Evolutionary conservation across 2,797 vertebrate genomes (phyloP).

Genomic region (Erethizon dorsatum): DNA sequence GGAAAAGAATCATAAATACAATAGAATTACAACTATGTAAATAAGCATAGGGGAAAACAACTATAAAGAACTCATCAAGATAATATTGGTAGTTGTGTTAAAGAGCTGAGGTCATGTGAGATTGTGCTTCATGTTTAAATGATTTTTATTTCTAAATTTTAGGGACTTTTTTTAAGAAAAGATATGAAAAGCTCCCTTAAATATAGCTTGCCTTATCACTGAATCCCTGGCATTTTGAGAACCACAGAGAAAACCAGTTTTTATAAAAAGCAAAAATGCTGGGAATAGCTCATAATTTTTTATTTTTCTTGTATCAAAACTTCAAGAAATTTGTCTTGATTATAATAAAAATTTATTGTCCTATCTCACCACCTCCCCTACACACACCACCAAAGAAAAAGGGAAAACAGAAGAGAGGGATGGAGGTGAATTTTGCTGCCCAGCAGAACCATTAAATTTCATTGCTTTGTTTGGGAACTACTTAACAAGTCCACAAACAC

Average conservation of each 20-base stretch:
- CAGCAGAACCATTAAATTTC: conserved; percentile 84
- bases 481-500: conserved; percentile 86
- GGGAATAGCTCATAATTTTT: neutral
- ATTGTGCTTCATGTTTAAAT: neutral
- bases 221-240: conserved; percentile 49
- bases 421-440: neutral
- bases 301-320: conserved; percentile 54
- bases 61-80: neutral
- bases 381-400: neutral
- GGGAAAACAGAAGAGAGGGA: rapidly evolving
- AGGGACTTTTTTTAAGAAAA: neutral
- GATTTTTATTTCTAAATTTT: conserved; percentile 21
- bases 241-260: neutral
- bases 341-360: conserved; percentile 55
- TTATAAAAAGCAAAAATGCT: neutral
- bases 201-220: conserved; percentile 21
- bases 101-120: neutral
- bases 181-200: conserved; percentile 35
- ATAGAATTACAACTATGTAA: neutral
- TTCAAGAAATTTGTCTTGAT: conserved; percentile 67
- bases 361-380: neutral
- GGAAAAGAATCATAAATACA: neutral
- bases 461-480: conserved; percentile 86
- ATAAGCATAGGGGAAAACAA: neutral
- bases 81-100: neutral